Percentiles rank a stretch among this genome's conserved stretches.
phyloP scores from a whole-genome alignment of 2,888 invertebrate species.

The Xanthia icteritia region DNA sequence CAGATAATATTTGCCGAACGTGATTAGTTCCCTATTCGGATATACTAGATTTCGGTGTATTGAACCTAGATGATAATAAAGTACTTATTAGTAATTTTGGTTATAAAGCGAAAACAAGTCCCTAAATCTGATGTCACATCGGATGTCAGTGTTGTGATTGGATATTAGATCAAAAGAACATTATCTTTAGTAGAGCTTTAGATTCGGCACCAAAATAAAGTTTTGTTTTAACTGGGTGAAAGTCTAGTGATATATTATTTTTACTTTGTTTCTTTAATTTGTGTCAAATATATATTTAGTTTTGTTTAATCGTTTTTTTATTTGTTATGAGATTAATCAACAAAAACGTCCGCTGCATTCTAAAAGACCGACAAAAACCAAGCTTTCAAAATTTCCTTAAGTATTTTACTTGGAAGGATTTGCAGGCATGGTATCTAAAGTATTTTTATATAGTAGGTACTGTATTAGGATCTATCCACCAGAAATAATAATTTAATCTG shows the following conservation, averaged over 20 bases:
- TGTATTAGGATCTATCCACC: neutral
- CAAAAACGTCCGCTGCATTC: neutral
- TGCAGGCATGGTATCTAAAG: neutral
- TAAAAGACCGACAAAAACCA: neutral
- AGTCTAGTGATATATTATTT: neutral
- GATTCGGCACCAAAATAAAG: neutral
- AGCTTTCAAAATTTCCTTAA: neutral
- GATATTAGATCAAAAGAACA: neutral
- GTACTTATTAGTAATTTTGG: neutral
- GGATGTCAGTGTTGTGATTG: neutral
- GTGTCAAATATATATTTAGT: neutral
- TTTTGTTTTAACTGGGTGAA: neutral
- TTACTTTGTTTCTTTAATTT: neutral
- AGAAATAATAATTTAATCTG: conserved; percentile 15
- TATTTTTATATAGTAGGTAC: neutral
- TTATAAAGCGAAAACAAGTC: neutral
- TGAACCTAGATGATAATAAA: conserved; percentile 2
- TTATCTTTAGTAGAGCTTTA: neutral
- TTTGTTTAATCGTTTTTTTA: neutral
- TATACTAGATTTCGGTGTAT: conserved; percentile 3
- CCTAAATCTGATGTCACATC: neutral
- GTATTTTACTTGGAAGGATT: neutral
- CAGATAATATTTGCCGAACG: conserved; percentile 61
- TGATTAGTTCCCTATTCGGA: conserved; percentile 50
- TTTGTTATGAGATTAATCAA: neutral